A percentile compares a stretch with the other conserved stretches of the same genome.
Conservation (phyloP, 2,113 vertebrate genomes). For the Miniopterus natalensis region DNA sequence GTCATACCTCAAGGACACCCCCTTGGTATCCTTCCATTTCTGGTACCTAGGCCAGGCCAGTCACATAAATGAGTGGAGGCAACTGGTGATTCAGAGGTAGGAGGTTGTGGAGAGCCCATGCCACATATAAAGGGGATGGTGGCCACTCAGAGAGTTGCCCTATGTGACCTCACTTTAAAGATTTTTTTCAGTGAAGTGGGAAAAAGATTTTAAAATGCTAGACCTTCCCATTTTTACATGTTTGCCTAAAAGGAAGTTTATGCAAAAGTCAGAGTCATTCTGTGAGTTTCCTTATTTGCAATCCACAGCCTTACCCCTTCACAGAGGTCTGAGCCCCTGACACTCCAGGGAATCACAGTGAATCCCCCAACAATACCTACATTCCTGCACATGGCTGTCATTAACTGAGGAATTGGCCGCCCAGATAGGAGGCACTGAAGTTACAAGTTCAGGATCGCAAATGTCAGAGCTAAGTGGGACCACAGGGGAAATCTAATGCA, state of each 20-base stretch:
- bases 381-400: too few species aligned
- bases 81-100: background rate
- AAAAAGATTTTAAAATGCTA: background rate
- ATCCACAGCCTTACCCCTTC: background rate
- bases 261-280: background rate
- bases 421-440: background rate
- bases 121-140: background rate
- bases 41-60: background rate
- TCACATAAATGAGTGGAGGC: background rate
- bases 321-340: background rate
- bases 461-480: background rate
- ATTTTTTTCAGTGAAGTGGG: background rate
- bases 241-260: background rate
- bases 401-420: background rate
- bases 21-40: background rate
- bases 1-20: background rate
- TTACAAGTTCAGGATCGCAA: background rate
- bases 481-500: background rate
- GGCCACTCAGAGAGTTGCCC: background rate
- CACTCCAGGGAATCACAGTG: background rate
- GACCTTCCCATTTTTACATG: background rate
- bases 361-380: background rate
- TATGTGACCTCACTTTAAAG: background rate
- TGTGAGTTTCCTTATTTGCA: background rate
- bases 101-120: background rate